phyloP scores from a whole-genome alignment of 53 echinoderm and acorn worm genomes.

The Holothuria scabra region DNA sequence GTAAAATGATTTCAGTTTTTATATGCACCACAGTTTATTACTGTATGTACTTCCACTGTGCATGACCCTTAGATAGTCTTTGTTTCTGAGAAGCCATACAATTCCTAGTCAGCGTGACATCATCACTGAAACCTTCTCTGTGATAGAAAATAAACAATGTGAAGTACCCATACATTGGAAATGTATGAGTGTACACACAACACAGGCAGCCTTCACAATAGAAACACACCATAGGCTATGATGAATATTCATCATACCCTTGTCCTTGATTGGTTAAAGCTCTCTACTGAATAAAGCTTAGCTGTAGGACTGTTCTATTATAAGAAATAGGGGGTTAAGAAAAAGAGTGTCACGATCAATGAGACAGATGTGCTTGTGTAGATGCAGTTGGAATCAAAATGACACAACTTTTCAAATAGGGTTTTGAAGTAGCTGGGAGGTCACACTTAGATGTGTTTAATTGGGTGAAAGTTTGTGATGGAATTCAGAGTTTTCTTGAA shows the following conservation, averaged over 20 bases:
- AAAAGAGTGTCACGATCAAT: too few species aligned
- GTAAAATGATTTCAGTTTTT: too few species aligned
- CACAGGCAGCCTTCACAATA: background rate
- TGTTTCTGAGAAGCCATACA: slow-evolving; percentile 15
- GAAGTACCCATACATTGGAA: background rate
- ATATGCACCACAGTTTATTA: too few species aligned
- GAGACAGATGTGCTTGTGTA: too few species aligned
- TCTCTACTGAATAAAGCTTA: background rate
- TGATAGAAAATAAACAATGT: slow-evolving; percentile 3
- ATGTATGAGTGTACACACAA: background rate
- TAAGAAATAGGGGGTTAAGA: background rate
- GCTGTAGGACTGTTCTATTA: slow-evolving; percentile 8
- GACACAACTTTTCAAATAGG: too few species aligned
- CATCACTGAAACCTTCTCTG: slow-evolving; percentile 1
- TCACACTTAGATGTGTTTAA: too few species aligned
- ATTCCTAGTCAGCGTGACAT: slow-evolving; percentile 27
- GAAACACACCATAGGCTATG: background rate
- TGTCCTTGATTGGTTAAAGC: slow-evolving; percentile 19
- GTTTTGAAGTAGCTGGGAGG: too few species aligned
- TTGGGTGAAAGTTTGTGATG: too few species aligned
- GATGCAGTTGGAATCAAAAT: too few species aligned
- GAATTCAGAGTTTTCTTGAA: too few species aligned
- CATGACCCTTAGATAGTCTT: slow-evolving; percentile 14
- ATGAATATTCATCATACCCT: background rate
- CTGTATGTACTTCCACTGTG: background rate